A percentile compares a stretch with the other conserved stretches of the same genome.
These are phyloP conservation scores for Meloidogyne hapla DNA, from an alignment of 1,140 invertebrate genomes.

Conservation along the genomic window DNA sequence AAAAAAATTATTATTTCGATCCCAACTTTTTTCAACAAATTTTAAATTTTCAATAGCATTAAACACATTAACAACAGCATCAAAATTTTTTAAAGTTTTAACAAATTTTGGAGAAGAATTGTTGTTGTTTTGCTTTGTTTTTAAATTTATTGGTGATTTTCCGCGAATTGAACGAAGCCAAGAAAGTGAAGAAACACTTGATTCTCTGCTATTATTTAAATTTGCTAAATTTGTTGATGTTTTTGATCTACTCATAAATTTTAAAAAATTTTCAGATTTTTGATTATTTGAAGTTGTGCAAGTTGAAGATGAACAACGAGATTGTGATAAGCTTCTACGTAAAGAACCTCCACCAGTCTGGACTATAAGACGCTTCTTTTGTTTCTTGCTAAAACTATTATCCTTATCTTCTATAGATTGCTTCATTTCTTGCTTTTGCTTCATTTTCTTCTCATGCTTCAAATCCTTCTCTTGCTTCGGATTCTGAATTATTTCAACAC, in stretches of 20 bases:
- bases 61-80: constrained; percentile 37
- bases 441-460: no score
- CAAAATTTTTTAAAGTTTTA: neutral
- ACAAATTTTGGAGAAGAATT: neutral
- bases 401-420: no score
- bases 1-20: neutral
- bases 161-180: neutral
- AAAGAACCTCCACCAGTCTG: neutral
- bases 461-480: no score
- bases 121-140: neutral
- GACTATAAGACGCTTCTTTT: constrained; percentile 19
- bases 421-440: no score
- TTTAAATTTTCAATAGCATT: constrained; percentile 34
- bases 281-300: neutral
- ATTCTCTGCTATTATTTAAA: neutral
- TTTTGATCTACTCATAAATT: constrained; percentile 30
- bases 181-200: neutral
- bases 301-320: constrained; percentile 11
- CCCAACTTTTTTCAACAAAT: neutral
- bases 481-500: no score
- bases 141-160: neutral
- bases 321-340: constrained; percentile 36
- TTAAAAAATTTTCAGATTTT: constrained; percentile 9
- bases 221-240: constrained; percentile 28
- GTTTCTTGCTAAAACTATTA: neutral